Evolutionary conservation across 2,888 invertebrate genomes (phyloP).

Genomic region (Eupithecia tripunctaria): DNA sequence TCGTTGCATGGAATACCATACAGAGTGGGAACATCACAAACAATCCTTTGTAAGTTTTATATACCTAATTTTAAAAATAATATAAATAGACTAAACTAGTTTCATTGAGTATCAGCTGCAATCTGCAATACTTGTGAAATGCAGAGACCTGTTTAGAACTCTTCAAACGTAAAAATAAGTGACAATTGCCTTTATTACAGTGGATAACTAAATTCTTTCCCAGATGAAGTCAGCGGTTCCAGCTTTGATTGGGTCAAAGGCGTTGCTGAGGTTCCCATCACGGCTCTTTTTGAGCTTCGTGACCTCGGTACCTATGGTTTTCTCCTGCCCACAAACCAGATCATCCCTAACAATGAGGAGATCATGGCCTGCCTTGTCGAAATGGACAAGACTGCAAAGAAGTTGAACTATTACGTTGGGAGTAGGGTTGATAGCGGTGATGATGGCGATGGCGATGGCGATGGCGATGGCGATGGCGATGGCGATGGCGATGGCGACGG

Average conservation of each 20-base stretch:
- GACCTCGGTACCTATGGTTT: slow-evolving; percentile 83
- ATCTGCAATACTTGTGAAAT: not conserved
- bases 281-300: slow-evolving; percentile 83
- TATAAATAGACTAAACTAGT: not conserved
- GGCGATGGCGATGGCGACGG: not conserved
- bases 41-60: slow-evolving; percentile 69
- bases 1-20: slow-evolving; percentile 62
- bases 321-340: slow-evolving; percentile 78
- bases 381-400: slow-evolving; percentile 59
- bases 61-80: not conserved
- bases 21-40: slow-evolving; percentile 66
- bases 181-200: not conserved
- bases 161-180: too few relatives aligned
- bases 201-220: slow-evolving; percentile 30
- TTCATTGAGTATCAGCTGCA: not conserved
- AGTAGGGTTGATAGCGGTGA: slow-evolving; percentile 20
- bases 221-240: slow-evolving; percentile 73
- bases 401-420: slow-evolving; percentile 47
- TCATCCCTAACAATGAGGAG: slow-evolving; percentile 76
- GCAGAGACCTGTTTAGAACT: too few relatives aligned
- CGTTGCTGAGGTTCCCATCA: slow-evolving; percentile 76
- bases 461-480: not conserved
- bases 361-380: slow-evolving; percentile 69
- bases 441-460: not conserved
- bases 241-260: slow-evolving; percentile 85